These are phyloP conservation scores for Pachypanchax playfairii DNA, from an alignment of 2,113 vertebrate genomes.

Conservation along the genomic window DNA sequence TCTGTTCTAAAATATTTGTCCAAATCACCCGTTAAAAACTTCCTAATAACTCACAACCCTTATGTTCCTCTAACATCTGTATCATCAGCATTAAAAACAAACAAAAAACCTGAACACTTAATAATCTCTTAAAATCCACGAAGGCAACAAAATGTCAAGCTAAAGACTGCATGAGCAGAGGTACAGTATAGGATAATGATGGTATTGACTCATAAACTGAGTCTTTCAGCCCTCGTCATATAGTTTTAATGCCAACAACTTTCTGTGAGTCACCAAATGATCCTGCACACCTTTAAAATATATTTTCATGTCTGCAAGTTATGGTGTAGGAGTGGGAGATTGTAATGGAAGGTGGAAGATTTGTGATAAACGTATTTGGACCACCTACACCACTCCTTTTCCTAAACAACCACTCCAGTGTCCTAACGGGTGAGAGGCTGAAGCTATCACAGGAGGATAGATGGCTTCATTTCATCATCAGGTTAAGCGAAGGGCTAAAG, in stretches of 20 bases:
- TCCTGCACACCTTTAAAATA: conserved; percentile 56
- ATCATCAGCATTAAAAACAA: conserved; percentile 23
- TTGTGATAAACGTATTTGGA: background rate
- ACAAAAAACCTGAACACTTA: conserved; percentile 26
- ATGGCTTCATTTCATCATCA: background rate
- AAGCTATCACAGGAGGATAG: too few relatives aligned
- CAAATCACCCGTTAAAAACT: conserved; percentile 38
- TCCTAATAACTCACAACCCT: conserved; percentile 43
- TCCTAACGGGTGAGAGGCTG: background rate
- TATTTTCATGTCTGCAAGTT: conserved; percentile 52
- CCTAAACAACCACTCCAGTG: background rate
- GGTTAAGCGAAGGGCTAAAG: background rate
- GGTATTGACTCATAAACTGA: conserved; percentile 32
- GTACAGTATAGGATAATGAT: conserved; percentile 55
- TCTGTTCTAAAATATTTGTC: conserved; percentile 17
- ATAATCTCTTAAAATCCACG: conserved; percentile 50
- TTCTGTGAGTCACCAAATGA: conserved; percentile 13
- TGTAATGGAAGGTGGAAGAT: background rate
- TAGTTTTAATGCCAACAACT: conserved; percentile 14
- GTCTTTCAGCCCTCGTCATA: conserved; percentile 42
- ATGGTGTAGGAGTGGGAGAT: conserved; percentile 26
- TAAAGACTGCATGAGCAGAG: conserved; percentile 60
- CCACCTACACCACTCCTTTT: background rate
- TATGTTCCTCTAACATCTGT: conserved; percentile 7
- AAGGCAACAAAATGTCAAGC: conserved; percentile 73